phyloP scores from a whole-genome alignment of 2,797 vertebrate species.

The Capromys pilorides region DNA sequence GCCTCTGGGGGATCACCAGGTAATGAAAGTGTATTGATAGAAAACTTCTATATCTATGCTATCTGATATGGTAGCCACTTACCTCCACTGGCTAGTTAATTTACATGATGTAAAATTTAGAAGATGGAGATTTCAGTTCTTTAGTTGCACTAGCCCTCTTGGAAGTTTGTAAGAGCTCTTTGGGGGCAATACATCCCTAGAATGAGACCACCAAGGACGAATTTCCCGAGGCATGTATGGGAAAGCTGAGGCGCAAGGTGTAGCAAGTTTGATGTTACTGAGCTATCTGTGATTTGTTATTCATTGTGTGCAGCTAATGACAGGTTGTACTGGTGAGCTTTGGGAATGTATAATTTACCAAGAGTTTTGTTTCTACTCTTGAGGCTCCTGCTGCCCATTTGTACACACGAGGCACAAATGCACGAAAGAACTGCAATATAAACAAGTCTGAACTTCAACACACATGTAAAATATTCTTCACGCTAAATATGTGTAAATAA shows the following conservation, averaged over 20 bases:
- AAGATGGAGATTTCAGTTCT: neutral
- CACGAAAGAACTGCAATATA: neutral
- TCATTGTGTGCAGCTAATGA: neutral
- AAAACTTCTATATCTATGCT: neutral
- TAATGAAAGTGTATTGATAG: neutral
- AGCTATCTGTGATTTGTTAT: neutral
- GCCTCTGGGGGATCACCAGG: too few relatives aligned
- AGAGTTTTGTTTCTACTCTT: neutral
- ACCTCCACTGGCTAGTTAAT: neutral
- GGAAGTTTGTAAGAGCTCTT: neutral
- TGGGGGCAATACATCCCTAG: neutral
- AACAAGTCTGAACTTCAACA: neutral
- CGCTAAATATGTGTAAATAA: neutral
- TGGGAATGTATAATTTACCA: neutral
- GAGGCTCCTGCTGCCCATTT: neutral
- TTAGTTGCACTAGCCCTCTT: neutral
- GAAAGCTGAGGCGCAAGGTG: neutral
- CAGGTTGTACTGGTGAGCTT: neutral
- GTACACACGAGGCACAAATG: neutral
- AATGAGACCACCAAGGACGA: neutral
- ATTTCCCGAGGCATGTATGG: neutral
- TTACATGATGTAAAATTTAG: conserved; percentile 2
- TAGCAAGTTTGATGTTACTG: neutral
- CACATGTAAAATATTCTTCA: neutral
- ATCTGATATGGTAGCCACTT: neutral